Percentiles rank a stretch among this genome's conserved stretches.
Evolutionary conservation across 2,113 vertebrate species (phyloP).

Genomic region (Platysteira castanea): DNA sequence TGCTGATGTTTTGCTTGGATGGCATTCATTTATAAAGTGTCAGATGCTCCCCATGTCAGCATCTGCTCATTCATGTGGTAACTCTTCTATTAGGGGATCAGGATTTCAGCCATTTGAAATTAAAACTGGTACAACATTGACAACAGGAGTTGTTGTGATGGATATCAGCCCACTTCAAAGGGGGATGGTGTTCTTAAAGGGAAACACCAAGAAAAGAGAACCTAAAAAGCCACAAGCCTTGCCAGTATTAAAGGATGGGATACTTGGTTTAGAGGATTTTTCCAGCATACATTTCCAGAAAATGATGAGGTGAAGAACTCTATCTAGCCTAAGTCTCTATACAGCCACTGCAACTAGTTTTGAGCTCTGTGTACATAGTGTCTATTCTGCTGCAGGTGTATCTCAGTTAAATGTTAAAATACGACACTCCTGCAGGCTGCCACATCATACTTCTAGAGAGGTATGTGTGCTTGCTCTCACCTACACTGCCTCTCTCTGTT

Average conservation of each 20-base stretch:
- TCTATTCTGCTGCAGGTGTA: background rate
- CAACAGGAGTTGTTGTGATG: conserved; percentile 6
- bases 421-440: background rate
- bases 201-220: background rate
- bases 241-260: background rate
- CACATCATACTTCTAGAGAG: background rate
- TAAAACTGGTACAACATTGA: conserved; percentile 36
- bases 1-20: conserved; percentile 47
- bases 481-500: background rate
- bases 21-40: conserved; percentile 45
- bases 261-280: background rate
- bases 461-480: background rate
- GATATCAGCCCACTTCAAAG: background rate
- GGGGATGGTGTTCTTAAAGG: background rate
- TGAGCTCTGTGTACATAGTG: background rate
- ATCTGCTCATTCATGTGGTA: conserved; percentile 53
- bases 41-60: conserved; percentile 37
- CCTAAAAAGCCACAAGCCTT: background rate
- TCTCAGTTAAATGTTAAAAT: background rate
- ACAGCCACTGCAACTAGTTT: background rate
- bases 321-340: too few relatives aligned
- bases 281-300: background rate
- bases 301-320: background rate
- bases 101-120: conserved; percentile 45
- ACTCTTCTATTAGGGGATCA: conserved; percentile 33